Base-by-base conservation (phyloP, 2,797 vertebrate species). In the Gastrophryne carolinensis region DNA sequence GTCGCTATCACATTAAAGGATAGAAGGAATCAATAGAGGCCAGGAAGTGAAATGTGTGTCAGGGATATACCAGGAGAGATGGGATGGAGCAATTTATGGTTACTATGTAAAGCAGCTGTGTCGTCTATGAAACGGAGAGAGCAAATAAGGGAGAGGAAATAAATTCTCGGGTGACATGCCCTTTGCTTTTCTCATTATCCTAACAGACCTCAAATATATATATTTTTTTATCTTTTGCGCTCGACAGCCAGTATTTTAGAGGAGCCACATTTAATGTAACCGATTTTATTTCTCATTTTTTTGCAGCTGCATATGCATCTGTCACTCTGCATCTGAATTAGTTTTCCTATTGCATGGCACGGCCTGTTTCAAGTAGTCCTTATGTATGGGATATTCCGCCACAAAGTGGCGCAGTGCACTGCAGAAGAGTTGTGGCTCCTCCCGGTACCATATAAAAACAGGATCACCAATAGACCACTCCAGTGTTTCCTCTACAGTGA, bases 141-240 rank as follows among this genome's bases (percentile, higher is more conserved):
- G 39, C n/a, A n/a, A 32, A 37, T 19, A 30, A 32, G 54, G 39
- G 47, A 47, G 49, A 2, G 32, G 13, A 69, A 23, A 76, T 62
- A 76, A 76, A 63, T 70, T 53, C 44, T 76, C 35, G 17, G 54
- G 35, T 75, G 65, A 76, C 65, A 19, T 54, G 49, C 56, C 65
- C 65, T 62, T 76, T 44, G 57, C 65, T 69, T 69, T 70, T 62
- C 64, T 62, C 64, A 70, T 63, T 76, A 56, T 50, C 27, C 10
- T 60, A 39, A 68, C 41, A 41, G 54, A 29, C 41, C 30, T 61
- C 21, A 67, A 17, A 61, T 60, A 56, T 47, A 5, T 47, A 5
- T 47, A 17, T 47, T 47, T 32, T 56, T 53, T 62, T 41, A 44
- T 53, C 26, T n/a, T 74, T 66, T 74, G 39, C 62, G 27, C 24